A percentile compares a stretch with the other conserved stretches of the same genome.
Conservation (phyloP, 2,888 invertebrate genomes). For the Syrphus vitripennis region DNA sequence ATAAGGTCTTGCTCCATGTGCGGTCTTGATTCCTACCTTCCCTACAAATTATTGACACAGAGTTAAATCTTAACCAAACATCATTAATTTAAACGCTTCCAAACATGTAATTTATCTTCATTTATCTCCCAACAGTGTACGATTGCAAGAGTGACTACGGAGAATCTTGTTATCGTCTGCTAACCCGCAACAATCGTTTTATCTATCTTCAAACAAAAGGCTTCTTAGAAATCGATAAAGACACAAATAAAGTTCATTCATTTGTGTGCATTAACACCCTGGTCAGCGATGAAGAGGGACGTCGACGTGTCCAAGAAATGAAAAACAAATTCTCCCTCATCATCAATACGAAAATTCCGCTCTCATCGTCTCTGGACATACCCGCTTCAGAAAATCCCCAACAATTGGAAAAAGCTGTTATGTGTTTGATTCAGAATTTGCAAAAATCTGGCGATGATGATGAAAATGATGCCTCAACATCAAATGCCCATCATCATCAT, state of each 20-base stretch:
- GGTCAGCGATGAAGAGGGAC: constrained; percentile 88
- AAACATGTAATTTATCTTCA: neutral
- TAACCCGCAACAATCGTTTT: constrained; percentile 91
- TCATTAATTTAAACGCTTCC: too few species aligned
- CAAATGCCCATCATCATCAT: constrained; percentile 52
- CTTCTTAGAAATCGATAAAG: constrained; percentile 90
- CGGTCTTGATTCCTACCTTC: too few species aligned
- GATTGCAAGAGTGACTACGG: constrained; percentile 91
- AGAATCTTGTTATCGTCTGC: constrained; percentile 92
- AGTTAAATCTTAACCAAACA: too few species aligned
- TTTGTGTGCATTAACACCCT: constrained; percentile 94
- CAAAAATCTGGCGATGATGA: constrained; percentile 75
- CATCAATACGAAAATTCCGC: constrained; percentile 82
- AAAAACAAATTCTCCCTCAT: constrained; percentile 89
- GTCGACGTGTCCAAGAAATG: constrained; percentile 88
- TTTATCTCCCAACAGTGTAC: constrained; percentile 85
- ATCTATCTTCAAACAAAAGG: constrained; percentile 93
- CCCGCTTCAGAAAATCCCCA: constrained; percentile 87
- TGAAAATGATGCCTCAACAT: constrained; percentile 67
- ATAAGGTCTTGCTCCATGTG: too few species aligned
- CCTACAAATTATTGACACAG: too few species aligned
- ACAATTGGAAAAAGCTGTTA: constrained; percentile 87
- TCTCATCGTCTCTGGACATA: constrained; percentile 77
- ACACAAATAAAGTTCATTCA: constrained; percentile 89
- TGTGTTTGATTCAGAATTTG: constrained; percentile 85